A percentile compares a stretch with the other conserved stretches of the same genome.
Conservation (phyloP, 2,888 invertebrate genomes). For the Notodonta ziczac region DNA sequence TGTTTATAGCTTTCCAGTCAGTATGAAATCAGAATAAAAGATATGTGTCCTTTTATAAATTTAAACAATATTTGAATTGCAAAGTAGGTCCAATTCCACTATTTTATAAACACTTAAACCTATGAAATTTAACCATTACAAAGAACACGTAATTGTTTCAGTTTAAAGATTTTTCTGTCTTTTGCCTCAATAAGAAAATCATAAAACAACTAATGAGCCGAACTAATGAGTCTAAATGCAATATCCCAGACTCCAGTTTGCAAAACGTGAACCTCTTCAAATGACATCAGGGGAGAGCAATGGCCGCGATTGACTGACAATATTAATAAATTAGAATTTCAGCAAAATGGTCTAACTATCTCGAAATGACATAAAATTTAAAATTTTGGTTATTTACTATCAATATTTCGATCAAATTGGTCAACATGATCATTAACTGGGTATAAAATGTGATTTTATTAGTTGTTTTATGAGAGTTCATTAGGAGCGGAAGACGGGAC, state of each 20-base stretch:
- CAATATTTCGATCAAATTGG: constrained; percentile 2
- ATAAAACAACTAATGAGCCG: too few species aligned
- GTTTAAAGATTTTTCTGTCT: too few species aligned
- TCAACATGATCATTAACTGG: constrained; percentile 8
- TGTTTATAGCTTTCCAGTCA: neutral
- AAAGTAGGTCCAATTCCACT: too few species aligned
- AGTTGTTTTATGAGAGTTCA: constrained; percentile 8
- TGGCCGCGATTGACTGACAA: constrained; percentile 8
- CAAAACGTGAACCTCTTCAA: neutral
- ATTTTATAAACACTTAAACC: too few species aligned
- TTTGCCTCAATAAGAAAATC: too few species aligned
- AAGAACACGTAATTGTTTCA: too few species aligned
- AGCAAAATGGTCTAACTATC: neutral
- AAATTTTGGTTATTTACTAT: constrained; percentile 4
- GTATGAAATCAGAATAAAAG: neutral
- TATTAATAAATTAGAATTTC: constrained; percentile 11
- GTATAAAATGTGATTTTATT: constrained; percentile 18
- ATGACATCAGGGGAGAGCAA: constrained; percentile 6
- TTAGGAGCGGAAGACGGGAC: constrained; percentile 20
- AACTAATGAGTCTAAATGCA: neutral
- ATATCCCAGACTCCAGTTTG: neutral
- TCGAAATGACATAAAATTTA: constrained; percentile 2
- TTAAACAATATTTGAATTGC: too few species aligned
- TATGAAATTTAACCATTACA: too few species aligned
- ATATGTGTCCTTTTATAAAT: too few species aligned